Percentiles rank a stretch among this genome's conserved stretches.
phyloP scores from a whole-genome alignment of 2,113 vertebrate genomes.

The Erythrocercus mccallii region DNA sequence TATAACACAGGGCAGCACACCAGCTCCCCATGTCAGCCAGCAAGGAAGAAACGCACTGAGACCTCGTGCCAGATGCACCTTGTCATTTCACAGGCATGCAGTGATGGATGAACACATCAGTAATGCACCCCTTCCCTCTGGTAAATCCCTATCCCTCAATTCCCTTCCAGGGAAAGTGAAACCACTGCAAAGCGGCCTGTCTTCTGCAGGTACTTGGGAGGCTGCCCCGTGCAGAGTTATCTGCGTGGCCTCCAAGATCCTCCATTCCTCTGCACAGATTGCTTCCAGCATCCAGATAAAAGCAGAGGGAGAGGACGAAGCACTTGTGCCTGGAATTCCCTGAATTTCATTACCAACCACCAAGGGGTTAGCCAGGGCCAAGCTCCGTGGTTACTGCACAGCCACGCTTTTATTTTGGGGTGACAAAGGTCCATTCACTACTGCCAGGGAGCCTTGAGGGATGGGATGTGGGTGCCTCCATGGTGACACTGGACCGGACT shows the following conservation, averaged over 20 bases:
- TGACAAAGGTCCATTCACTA: not conserved
- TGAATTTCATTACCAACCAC: constrained; percentile 6
- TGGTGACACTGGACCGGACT: not conserved
- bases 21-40: not conserved
- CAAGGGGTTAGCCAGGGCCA: not conserved
- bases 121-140: not conserved
- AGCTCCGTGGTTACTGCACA: not conserved
- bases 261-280: not conserved
- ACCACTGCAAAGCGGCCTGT: not conserved
- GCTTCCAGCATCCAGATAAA: not conserved
- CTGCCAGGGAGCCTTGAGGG: accelerated
- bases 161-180: not conserved
- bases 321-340: not conserved
- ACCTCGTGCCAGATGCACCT: not conserved
- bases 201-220: not conserved
- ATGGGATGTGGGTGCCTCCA: accelerated
- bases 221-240: accelerated
- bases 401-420: not conserved
- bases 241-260: not conserved
- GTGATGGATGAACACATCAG: not conserved
- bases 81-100: not conserved
- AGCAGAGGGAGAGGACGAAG: not conserved
- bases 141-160: not conserved
- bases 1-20: accelerated
- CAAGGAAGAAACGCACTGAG: accelerated